These are phyloP conservation scores for Temnopleurus reevesii DNA, from an alignment of 53 echinoderm and acorn worm genomes.

Conservation along the genomic window DNA sequence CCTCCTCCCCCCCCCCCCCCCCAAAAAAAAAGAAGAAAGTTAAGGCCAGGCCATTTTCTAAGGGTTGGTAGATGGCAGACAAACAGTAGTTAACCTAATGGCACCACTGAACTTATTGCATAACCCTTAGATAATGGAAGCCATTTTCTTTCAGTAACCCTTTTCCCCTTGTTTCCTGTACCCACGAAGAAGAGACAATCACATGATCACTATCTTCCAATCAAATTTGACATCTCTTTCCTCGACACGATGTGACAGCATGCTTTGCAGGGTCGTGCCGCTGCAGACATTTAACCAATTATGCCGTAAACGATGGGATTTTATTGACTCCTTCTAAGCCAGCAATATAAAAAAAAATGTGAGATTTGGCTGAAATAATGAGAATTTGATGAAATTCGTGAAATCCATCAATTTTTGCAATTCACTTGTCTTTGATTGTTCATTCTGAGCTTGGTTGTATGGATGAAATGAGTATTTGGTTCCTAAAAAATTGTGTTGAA, in stretches of 20 bases:
- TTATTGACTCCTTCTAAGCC: conserved; percentile 13
- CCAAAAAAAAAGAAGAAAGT: too few species aligned
- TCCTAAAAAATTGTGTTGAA: neutral
- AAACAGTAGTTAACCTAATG: too few species aligned
- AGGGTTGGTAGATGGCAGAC: too few species aligned
- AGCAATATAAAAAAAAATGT: conserved; percentile 18
- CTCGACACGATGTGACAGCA: neutral
- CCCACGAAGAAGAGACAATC: neutral
- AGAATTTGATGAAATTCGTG: conserved; percentile 36
- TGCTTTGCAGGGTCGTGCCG: neutral
- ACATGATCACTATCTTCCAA: neutral
- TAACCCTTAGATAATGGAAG: too few species aligned
- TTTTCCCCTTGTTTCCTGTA: neutral
- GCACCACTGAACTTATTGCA: too few species aligned
- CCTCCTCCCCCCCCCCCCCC: too few species aligned
- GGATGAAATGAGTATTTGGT: neutral
- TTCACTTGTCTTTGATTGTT: neutral
- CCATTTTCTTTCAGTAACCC: neutral
- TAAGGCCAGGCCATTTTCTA: too few species aligned
- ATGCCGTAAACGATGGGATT: conserved; percentile 16
- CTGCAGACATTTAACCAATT: conserved; percentile 18
- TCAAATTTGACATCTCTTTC: conserved; percentile 11
- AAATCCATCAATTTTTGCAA: neutral
- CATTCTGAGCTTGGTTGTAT: neutral
- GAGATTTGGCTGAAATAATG: conserved; percentile 19